Base-by-base conservation (phyloP, 2,113 vertebrate genomes). In the Pteruthius melanotis region DNA sequence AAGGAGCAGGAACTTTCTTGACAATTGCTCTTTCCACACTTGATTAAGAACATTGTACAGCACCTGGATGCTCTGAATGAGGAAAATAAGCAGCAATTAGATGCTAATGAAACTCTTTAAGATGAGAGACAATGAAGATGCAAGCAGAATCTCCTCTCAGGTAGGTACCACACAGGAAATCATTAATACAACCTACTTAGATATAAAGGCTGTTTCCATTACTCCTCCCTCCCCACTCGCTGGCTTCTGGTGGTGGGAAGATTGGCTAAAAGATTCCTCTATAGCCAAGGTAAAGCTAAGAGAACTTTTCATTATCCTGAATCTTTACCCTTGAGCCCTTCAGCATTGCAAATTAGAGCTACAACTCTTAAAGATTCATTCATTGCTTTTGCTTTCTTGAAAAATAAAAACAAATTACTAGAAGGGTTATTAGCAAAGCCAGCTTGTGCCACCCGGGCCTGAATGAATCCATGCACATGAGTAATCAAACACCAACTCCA, bases 11-110 rank as follows among this genome's bases (percentile, higher is more conserved):
- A 94, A 33, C n/a, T 93, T 69, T 23, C 26, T 33, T 85, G 72
- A 92, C 35, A 95, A 93, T 90, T 24, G 20, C 37, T 42, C 33
- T 86, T 95, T 94, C 61, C 68, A 80, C 15, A 54, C 40, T 78
- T 89, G 61, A 85, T 90, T 79, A 81, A 82, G 45, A 89, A 64
- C 65, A 61, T 74, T 70, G 47, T 71, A 61, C 33, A 84, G 59
- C 86, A 93, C 77, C 88, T 96, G 93, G 69, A 63, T 91, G 44
- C 35, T 90, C 87, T 89, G 75, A 94, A 85, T 70, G 33, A 94
- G 47, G 65, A 82, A 94, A 97, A 95, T 31, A 89, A 93, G 85
- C 39, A 93, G 56, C 76, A 95, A 91, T 93, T 91, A 93, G 49
- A 72, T 45, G 15, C 79, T 70, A 93, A 87, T 74, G 56, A 89